Evolutionary conservation across 2,888 invertebrate genomes (phyloP), one percentile per base, ranked within the genome.

Genomic region (Cataglyphis livida): DNA sequence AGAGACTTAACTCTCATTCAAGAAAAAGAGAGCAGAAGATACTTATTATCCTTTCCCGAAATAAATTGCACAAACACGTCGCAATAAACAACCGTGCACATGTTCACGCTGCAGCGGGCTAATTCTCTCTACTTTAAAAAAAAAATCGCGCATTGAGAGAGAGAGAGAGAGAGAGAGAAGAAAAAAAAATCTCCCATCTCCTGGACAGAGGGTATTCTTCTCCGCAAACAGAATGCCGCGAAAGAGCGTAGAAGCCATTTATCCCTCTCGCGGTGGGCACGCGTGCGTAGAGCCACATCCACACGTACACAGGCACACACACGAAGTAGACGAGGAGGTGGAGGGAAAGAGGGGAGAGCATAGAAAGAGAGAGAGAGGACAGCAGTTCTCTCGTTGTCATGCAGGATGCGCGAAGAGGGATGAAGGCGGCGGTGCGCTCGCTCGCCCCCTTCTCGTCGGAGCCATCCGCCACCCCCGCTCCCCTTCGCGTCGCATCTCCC

Each of bases 331-430:
- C 12, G 10, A 48, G n/a, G 35, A 70, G 28, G n/a, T 68, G 48
- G 32, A 28, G n/a, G 5, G 68, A 44, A 12, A 28, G 48, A 66
- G 66, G 54, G 18, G n/a, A 3, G 21, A 12, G 32, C 79, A 84
- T 57, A 35, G 73, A 25, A 68, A 65, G 54, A 38, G 81, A n/a
- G 15, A 32, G 61, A 35, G 51, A 75, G 88, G 81, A 83, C 65
- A 76, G 64, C 81, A 82, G 86, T 88, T 81, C 38, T 93, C 93
- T 93, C 92, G 93, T 93, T 93, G 93, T 93, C 92, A 93, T 93
- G 93, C 93, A 93, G 92, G 92, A 92, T 91, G 90, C 92, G 74
- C 92, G 76, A 89, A 87, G 92, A 92, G 93, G 93, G 92, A 92
- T 92, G 92, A 92, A 91, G 89, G 86, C 76, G 89, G 85, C 66